Evolutionary conservation across 2,797 vertebrate species (phyloP).

Genomic region (Mionectes olivaceus): DNA sequence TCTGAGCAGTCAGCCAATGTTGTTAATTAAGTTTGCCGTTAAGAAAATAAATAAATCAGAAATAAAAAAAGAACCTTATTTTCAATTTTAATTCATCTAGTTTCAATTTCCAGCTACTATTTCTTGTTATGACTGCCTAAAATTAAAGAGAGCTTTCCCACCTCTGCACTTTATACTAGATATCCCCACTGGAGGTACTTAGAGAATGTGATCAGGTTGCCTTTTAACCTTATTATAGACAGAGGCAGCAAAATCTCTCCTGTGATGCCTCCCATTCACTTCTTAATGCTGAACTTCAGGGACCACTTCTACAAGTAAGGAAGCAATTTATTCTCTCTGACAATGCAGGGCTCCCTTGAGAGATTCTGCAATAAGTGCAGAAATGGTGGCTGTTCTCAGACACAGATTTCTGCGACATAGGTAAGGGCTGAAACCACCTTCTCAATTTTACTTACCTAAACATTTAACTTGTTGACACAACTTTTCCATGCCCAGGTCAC

Average conservation of each 20-base stretch:
- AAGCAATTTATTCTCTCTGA: constrained; percentile 30
- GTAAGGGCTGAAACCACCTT: not conserved
- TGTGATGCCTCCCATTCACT: not conserved
- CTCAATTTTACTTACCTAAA: not conserved
- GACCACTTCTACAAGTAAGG: not conserved
- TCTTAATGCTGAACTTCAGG: not conserved
- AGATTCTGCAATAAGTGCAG: not conserved
- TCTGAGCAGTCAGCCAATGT: not conserved
- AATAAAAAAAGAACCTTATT: not conserved
- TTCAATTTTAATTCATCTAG: not conserved
- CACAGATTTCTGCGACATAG: not conserved
- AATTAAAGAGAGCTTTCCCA: constrained; percentile 15
- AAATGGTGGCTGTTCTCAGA: not conserved
- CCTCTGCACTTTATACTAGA: not conserved
- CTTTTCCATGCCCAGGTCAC: not conserved
- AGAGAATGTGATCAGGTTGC: not conserved
- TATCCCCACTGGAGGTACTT: not conserved
- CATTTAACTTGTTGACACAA: not conserved
- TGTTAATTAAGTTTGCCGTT: not conserved
- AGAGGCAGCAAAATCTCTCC: constrained; percentile 2
- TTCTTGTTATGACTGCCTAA: not conserved
- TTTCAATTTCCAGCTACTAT: not conserved
- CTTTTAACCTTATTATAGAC: constrained; percentile 44
- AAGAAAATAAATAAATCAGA: constrained; percentile 9
- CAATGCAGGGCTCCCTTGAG: not conserved